phyloP scores from a whole-genome alignment of 2,113 vertebrate genomes.

The Apteryx mantelli region DNA sequence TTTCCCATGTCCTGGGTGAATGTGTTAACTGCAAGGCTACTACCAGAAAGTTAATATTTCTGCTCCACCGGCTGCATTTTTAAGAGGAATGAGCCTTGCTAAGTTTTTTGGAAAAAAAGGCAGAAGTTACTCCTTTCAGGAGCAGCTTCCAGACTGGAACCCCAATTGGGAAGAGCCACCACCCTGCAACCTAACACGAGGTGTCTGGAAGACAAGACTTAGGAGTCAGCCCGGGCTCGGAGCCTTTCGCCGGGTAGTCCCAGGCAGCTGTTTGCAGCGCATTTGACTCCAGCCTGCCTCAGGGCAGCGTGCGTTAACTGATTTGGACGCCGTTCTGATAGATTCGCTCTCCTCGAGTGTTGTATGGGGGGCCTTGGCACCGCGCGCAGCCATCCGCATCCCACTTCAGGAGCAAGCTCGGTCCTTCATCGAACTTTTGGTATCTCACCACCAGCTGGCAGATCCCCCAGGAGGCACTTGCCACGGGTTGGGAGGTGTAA shows the following conservation, averaged over 20 bases:
- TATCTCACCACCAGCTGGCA: background rate
- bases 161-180: background rate
- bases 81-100: background rate
- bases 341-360: background rate
- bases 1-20: background rate
- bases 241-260: background rate
- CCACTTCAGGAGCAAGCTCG: background rate
- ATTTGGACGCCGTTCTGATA: background rate
- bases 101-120: background rate
- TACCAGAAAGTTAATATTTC: background rate
- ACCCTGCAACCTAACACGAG: background rate
- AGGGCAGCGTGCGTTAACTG: background rate
- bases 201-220: background rate
- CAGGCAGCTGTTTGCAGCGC: background rate
- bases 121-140: background rate
- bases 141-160: background rate
- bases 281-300: background rate
- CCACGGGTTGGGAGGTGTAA: background rate
- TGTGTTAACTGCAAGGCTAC: background rate
- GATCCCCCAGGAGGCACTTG: rapidly evolving
- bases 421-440: rapidly evolving
- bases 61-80: background rate
- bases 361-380: background rate
- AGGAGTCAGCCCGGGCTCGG: background rate
- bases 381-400: background rate